Conservation (phyloP, 2,797 vertebrate species). For the Scleropages formosus region DNA sequence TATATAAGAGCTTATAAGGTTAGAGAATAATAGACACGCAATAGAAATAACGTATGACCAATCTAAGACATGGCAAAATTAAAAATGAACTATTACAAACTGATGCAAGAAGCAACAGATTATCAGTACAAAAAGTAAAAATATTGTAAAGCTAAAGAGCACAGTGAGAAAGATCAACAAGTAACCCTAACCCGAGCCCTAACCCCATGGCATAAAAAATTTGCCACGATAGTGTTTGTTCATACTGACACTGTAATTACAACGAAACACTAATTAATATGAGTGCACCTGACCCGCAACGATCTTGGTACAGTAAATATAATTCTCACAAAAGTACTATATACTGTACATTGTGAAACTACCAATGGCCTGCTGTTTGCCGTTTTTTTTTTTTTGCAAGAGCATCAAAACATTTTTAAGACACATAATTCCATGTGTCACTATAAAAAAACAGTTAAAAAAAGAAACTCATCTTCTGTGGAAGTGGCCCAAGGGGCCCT, state of each 20-base stretch:
- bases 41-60: too few relatives aligned
- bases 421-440: conserved; percentile 26
- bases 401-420: conserved; percentile 18
- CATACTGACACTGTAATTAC: conserved; percentile 4
- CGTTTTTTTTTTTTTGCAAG: conserved; percentile 16
- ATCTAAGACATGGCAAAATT: too few relatives aligned
- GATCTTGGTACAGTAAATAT: conserved; percentile 2
- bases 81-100: too few relatives aligned
- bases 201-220: too few relatives aligned
- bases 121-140: too few relatives aligned
- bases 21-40: too few relatives aligned
- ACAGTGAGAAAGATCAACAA: too few relatives aligned
- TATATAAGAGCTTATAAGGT: too few relatives aligned
- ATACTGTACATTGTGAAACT: conserved; percentile 6
- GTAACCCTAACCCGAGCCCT: too few relatives aligned
- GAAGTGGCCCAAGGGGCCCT: conserved; percentile 23
- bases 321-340: neutral
- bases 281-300: conserved; percentile 20
- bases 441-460: conserved; percentile 27
- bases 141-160: too few relatives aligned
- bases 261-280: conserved; percentile 9
- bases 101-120: too few relatives aligned
- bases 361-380: neutral
- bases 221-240: neutral
- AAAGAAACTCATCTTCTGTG: conserved; percentile 14